Evolutionary conservation across 1,140 invertebrate species (phyloP).

Genomic region (Dendroctonus ponderosae): DNA sequence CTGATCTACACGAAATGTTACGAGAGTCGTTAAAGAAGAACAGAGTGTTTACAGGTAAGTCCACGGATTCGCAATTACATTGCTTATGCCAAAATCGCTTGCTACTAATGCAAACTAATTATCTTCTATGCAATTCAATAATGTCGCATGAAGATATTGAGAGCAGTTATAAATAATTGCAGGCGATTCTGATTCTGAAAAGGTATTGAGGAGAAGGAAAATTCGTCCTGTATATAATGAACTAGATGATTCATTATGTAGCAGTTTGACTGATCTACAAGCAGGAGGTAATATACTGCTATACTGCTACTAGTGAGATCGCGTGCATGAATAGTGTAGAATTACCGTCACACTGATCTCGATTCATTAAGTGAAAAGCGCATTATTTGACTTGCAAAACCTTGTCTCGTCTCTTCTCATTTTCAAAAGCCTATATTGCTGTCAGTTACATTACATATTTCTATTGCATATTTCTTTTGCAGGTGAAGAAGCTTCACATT

Average conservation of each 20-base stretch:
- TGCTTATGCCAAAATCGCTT: too few species aligned
- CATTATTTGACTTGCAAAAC: background rate
- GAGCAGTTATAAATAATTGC: background rate
- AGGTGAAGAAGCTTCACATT: constrained; percentile 22
- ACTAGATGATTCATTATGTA: constrained; percentile 43
- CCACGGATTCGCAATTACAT: too few species aligned
- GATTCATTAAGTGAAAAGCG: background rate
- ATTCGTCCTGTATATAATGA: constrained; percentile 42
- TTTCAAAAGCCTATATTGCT: too few species aligned
- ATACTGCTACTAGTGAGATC: background rate
- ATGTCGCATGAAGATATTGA: too few species aligned
- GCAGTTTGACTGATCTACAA: constrained; percentile 42
- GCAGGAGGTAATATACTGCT: constrained; percentile 32
- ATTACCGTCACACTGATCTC: too few species aligned
- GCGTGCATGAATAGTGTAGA: too few species aligned
- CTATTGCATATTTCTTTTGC: background rate
- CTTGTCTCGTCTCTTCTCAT: constrained; percentile 1
- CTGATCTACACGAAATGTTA: constrained; percentile 41
- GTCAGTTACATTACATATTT: too few species aligned
- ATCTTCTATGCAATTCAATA: too few species aligned
- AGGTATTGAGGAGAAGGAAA: constrained; percentile 33
- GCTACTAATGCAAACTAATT: too few species aligned
- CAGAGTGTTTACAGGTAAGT: constrained; percentile 33
- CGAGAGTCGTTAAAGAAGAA: constrained; percentile 42
- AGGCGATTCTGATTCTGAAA: constrained; percentile 20